Base-by-base conservation (phyloP, 2,888 invertebrate species). In the Pollenia angustigena region DNA sequence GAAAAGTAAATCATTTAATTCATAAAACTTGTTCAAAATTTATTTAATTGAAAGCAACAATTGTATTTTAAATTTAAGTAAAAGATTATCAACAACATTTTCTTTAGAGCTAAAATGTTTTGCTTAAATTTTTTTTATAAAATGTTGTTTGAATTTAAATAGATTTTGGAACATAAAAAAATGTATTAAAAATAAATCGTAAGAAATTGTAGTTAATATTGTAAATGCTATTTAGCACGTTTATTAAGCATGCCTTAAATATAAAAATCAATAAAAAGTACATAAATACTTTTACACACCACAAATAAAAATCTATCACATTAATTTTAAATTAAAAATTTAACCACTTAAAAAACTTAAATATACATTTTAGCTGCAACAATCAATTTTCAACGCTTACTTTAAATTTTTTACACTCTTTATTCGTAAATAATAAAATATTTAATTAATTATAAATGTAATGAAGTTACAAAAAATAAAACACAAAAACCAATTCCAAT, bases 311-410 rank as follows among this genome's bases (percentile, higher is more conserved):
- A 75, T 52, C 8, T 52, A 76, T 68, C 62, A 74, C 81, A 11
- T 44, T 54, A 44, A 52, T 40, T 60, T 76, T 75, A 54, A 62
- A 52, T 52, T 69, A 74, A 54, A 66, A 66, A 68, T 23, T 23
- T 52, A 76, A 64, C 78, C 82, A 75, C 85, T 48, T 68, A 52
- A 23, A 50, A 75, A 58, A 16, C 0, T 48, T 46, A 86, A 18
- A 44, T 48, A 72, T 60, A 64, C 79, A 60, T 18, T 88, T 86
- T 88, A 89, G 88, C 90, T 88, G 88, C 87, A 88, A 88, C 89
- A 89, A 88, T 85, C 88, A 89, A 89, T 85, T 81, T 84, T 80
- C 23, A 85, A 89, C 76, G 89, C 89, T 88, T 87, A 89, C 84
- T 88, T 88, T 88, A 88, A 78, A 79, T 85, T 86, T 32, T 82